Percentiles rank a stretch among this genome's conserved stretches.
These are phyloP conservation scores for Felis chaus DNA, from an alignment of 2,113 vertebrate genomes.

Conservation along the genomic window DNA sequence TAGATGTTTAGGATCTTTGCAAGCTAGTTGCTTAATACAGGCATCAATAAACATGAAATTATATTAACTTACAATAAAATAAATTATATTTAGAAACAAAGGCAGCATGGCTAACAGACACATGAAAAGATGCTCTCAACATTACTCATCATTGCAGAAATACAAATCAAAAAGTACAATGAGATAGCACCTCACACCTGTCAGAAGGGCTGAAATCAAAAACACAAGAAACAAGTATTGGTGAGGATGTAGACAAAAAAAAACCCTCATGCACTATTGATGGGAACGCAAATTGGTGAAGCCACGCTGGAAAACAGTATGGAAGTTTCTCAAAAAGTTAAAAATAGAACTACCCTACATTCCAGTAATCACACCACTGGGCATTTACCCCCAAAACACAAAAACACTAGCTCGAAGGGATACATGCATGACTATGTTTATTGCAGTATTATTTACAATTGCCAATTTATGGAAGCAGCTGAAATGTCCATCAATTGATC, in stretches of 20 bases:
- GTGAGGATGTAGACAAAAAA: background rate
- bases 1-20: background rate
- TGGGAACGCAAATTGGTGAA: background rate
- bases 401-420: background rate
- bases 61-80: constrained; percentile 11
- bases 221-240: background rate
- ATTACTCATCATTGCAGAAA: background rate
- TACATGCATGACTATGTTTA: too few relatives aligned
- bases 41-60: background rate
- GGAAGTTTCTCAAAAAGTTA: background rate
- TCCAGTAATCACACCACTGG: background rate
- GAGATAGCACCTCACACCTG: background rate
- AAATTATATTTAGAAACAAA: background rate
- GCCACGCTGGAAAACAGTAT: background rate
- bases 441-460: background rate
- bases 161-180: background rate
- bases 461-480: background rate
- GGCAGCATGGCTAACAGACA: background rate
- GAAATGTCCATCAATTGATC: background rate
- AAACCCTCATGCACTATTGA: background rate
- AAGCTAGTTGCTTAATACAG: background rate
- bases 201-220: background rate
- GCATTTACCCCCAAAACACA: background rate
- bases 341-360: background rate
- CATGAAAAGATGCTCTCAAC: background rate